phyloP scores from a whole-genome alignment of 2,797 vertebrate genomes.

The Psittacula echo region DNA sequence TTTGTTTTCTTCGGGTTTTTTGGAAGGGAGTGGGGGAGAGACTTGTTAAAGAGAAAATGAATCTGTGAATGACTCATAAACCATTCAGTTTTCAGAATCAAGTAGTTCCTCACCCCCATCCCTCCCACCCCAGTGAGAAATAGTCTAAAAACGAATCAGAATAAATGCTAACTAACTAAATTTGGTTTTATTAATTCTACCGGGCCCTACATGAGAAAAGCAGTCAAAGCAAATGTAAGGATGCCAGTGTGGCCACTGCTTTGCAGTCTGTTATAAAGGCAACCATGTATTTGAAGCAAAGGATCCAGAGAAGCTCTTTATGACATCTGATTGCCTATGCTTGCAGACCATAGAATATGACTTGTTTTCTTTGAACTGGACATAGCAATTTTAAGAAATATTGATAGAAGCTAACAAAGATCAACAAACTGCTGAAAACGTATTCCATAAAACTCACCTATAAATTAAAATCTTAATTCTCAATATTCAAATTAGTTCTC shows the following conservation, averaged over 20 bases:
- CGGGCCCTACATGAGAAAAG: background rate
- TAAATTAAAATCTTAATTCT: background rate
- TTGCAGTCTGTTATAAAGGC: background rate
- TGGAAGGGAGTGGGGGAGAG: background rate
- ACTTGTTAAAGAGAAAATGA: background rate
- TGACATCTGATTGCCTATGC: background rate
- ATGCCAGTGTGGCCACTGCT: background rate
- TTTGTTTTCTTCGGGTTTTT: background rate
- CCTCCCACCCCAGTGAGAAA: background rate
- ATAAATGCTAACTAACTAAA: background rate
- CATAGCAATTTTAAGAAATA: background rate
- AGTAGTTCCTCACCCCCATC: background rate
- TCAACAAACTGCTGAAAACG: background rate
- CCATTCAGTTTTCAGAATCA: background rate
- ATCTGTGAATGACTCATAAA: slow-evolving; percentile 25
- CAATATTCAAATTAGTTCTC: background rate
- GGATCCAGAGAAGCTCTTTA: background rate
- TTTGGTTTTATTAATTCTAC: background rate
- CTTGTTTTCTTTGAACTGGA: background rate
- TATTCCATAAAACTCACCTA: background rate
- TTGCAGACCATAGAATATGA: background rate
- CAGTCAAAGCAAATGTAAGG: background rate
- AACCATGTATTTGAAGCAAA: background rate
- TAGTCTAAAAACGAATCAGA: background rate
- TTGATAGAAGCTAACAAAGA: background rate